Evolutionary conservation across 35 echinoderm and acorn worm genomes (phyloP), one percentile per base, ranked within the genome.

Genomic region (Amphiura filiformis): DNA sequence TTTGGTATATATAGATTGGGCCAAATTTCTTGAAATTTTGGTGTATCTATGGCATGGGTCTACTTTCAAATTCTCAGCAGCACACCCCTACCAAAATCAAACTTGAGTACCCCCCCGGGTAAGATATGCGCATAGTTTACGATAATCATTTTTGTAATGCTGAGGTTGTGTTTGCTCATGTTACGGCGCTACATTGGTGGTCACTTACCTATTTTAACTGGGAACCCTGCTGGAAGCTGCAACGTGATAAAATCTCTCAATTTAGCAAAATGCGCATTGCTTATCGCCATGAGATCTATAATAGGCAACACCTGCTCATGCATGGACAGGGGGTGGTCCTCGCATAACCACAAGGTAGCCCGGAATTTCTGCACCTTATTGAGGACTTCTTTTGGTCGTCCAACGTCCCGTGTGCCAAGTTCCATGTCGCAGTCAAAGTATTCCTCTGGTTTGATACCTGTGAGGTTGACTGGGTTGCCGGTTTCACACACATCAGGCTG

Each of bases 121-220:
- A n/a, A n/a, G n/a, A n/a, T n/a, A n/a, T n/a, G n/a, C n/a, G n/a
- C n/a, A n/a, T n/a, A n/a, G n/a, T n/a, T n/a, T n/a, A n/a, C n/a
- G n/a, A n/a, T n/a, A n/a, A n/a, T n/a, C n/a, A n/a, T n/a, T n/a
- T n/a, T n/a, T n/a, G n/a, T n/a, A n/a, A n/a, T n/a, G n/a, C n/a
- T n/a, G n/a, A n/a, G n/a, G n/a, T n/a, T n/a, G n/a, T n/a, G n/a
- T n/a, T n/a, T n/a, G n/a, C n/a, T n/a, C n/a, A n/a, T n/a, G n/a
- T n/a, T n/a, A n/a, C n/a, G n/a, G n/a, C n/a, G n/a, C n/a, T n/a
- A n/a, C n/a, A n/a, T n/a, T n/a, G n/a, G n/a, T n/a, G n/a, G n/a
- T n/a, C n/a, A n/a, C n/a, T 90, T 90, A 99, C 96, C 96, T 80
- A 99, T 99, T 41, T 95, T 99, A 11, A 99, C 92, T 31, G 96